These are phyloP conservation scores for Empidonax traillii DNA, from an alignment of 2,113 vertebrate genomes.

Conservation along the genomic window DNA sequence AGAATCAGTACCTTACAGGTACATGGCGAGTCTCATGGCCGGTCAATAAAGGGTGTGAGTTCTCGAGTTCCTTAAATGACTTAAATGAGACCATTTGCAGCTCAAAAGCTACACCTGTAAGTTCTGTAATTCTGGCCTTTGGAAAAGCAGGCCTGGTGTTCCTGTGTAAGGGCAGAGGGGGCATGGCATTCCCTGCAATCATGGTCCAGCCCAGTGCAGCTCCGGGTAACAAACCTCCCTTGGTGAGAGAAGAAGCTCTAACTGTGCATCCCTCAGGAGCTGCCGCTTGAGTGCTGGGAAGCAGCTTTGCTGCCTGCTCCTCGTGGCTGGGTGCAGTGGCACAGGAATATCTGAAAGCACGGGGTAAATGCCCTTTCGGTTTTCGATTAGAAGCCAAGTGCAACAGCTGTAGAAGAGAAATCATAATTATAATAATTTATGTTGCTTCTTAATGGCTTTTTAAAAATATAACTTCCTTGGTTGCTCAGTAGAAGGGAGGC, in stretches of 20 bases:
- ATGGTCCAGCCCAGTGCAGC: background rate
- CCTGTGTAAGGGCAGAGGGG: rapidly evolving
- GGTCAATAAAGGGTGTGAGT: background rate
- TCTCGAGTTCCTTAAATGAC: background rate
- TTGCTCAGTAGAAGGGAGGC: rapidly evolving
- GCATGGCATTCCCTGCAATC: rapidly evolving
- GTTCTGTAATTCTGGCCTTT: background rate
- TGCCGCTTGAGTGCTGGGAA: background rate
- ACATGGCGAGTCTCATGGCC: background rate
- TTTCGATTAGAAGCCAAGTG: background rate
- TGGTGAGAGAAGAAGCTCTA: background rate
- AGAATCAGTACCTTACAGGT: background rate
- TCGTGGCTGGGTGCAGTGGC: rapidly evolving
- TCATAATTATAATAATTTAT: background rate
- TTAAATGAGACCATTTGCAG: background rate
- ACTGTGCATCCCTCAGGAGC: background rate
- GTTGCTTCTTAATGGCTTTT: background rate
- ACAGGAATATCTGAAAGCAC: background rate
- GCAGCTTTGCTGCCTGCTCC: background rate
- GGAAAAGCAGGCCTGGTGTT: background rate
- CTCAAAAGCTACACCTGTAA: background rate
- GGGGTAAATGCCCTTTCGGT: background rate
- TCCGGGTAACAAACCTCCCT: rapidly evolving
- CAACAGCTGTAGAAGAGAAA: background rate
- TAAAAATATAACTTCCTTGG: background rate